Evolutionary conservation across 1,140 invertebrate genomes (phyloP), one percentile per base, ranked within the genome.

Genomic region (Dinothrombium tinctorium): DNA sequence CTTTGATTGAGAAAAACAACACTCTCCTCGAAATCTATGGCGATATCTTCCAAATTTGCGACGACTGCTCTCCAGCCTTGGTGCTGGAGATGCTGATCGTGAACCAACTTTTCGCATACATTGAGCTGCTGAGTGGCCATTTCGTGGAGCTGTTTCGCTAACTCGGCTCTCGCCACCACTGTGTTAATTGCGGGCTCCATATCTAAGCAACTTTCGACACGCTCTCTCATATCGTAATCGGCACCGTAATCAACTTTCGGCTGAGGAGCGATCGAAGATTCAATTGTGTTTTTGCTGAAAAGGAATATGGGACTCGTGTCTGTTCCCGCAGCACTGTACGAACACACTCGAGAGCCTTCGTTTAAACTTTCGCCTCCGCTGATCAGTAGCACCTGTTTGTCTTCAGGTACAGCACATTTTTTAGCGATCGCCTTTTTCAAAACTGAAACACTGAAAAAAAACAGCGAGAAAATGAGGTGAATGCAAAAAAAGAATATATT

Each of bases 221-320:
- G 71, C 32, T 68, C 69, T 40, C 71, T 69, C 23, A 89, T 61
- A 51, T 83, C 76, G 3, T 67, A 60, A 39, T 49, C 47, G 12
- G 7, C 7, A 29, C 24, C 37, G 19, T 41, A 35, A 22, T 47
- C 31, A 20, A 41, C 15, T 2, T 20, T 14, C 37, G 23, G 23
- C 15, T n/a, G 11, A 15, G 46, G 44, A 33, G 48, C 31, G 9
- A 17, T 25, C 11, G 45, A 23, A 8, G 24, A 31, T 24, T 54
- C 51, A 31, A 42, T 45, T 15, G 28, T 39, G 20, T 28, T 50
- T 45, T 79, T 83, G 52, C 73, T 81, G 61, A 92, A 94, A 52
- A 95, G 69, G 59, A 80, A 95, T 52, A 95, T 92, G 37, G 87
- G 87, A 66, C 87, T 92, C 24, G 82, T 86, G 53, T 94, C 87